Evolutionary conservation across 2,797 vertebrate genomes (phyloP), one percentile per base, ranked within the genome.

Genomic region (Halcyon leucocephala): DNA sequence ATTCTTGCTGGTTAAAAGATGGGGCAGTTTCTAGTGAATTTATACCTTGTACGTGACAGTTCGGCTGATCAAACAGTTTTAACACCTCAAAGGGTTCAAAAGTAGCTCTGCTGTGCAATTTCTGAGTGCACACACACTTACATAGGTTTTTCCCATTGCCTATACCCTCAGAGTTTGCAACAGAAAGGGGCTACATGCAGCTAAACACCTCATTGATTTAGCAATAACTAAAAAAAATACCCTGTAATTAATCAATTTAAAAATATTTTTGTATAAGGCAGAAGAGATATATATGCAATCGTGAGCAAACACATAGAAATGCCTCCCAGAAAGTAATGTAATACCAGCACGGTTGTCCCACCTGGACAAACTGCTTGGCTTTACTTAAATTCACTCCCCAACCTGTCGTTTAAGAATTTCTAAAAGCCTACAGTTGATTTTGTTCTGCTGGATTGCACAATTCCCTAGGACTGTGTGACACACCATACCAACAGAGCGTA

Each of bases 11-110:
- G 42, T 44, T 80, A 62, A 70, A 55, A 49, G 41, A 46, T 10
- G 20, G 44, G 64, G 58, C 37, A 35, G 74, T 71, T 72, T 24
- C 0, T 2, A 54, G 52, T 54, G 71, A n/a, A 8, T 0, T 0
- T 33, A 48, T 10, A 48, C 33, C 18, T 41, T 10, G 18, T 48
- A 64, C 7, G 0, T 70, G 26, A 15, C 62, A 74, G 22, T 57
- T 1, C 1, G 41, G 52, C 58, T 76, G 42, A 57, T 24, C 22
- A 37, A 10, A 37, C 37, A 29, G 10, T n/a, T 55, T 24, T 29
- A 60, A 54, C 54, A 65, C 20, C 44, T 77, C 46, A n/a, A 35
- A 84, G 39, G 19, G 35, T 64, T 49, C 49, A 28, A 25, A 14
- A 67, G 28, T 10, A 52, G 49, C 61, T 49, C 6, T 21, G 58